phyloP scores from a whole-genome alignment of 2,113 vertebrate species.

The Eonycteris spelaea region DNA sequence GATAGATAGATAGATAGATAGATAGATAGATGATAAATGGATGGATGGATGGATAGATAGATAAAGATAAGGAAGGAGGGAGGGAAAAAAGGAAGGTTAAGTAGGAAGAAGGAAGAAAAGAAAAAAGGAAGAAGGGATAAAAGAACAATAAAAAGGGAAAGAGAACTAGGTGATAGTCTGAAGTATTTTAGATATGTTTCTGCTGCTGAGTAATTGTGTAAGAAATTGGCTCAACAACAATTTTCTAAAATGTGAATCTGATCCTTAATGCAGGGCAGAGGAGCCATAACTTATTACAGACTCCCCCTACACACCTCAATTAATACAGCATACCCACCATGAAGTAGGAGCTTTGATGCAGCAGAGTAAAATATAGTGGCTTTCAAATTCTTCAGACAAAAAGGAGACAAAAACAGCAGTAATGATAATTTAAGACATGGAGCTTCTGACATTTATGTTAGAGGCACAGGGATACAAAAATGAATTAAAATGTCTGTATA shows the following conservation, averaged over 20 bases:
- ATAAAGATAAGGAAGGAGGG: too few relatives aligned
- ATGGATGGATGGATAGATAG: neutral
- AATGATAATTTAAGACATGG: neutral
- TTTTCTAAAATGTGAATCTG: neutral
- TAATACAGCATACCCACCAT: neutral
- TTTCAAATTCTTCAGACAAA: slow-evolving; percentile 39
- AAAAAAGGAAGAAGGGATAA: fast-evolving
- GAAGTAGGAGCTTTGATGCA: neutral
- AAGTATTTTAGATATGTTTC: neutral
- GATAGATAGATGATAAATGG: neutral
- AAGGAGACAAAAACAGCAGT: neutral
- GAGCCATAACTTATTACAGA: neutral
- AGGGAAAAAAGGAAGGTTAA: fast-evolving
- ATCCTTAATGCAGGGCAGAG: neutral
- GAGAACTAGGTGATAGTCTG: neutral
- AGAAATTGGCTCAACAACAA: neutral
- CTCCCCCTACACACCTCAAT: neutral
- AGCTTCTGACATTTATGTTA: neutral
- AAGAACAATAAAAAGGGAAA: neutral
- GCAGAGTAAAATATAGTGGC: neutral
- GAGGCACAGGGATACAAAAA: neutral
- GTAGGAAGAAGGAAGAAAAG: fast-evolving
- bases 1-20: too few relatives aligned
- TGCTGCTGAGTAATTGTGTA: neutral
- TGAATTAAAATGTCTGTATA: slow-evolving; percentile 14